phyloP scores from a whole-genome alignment of 2,113 vertebrate genomes.

The Speoplatyrhinus poulsoni region DNA sequence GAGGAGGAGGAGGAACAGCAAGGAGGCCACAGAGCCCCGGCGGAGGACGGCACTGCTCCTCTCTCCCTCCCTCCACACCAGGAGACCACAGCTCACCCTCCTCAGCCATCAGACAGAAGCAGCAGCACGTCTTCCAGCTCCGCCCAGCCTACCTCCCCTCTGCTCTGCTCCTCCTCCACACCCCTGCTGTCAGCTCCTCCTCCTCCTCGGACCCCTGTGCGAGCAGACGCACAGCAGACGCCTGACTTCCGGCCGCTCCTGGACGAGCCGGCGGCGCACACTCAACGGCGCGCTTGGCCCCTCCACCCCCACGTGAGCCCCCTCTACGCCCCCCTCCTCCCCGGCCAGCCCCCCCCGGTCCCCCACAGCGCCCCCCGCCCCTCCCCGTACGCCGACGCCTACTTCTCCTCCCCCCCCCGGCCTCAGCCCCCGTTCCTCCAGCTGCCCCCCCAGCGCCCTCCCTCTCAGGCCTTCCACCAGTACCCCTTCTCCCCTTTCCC shows the following conservation, averaged over 20 bases:
- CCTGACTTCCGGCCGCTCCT: constrained; percentile 27
- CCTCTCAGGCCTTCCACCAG: constrained; percentile 32
- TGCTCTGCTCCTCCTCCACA: constrained; percentile 55
- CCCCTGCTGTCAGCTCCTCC: not conserved
- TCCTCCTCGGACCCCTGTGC: not conserved
- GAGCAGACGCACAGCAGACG: constrained; percentile 15
- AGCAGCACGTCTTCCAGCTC: constrained; percentile 41
- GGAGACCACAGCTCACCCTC: constrained; percentile 46
- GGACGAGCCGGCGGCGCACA: not conserved
- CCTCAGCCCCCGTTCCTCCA: constrained; percentile 37
- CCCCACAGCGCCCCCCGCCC: constrained; percentile 36
- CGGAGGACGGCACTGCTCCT: not conserved
- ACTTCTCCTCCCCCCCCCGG: constrained; percentile 26
- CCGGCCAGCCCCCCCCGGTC: constrained; percentile 1
- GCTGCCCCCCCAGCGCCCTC: constrained; percentile 40
- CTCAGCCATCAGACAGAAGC: constrained; percentile 26
- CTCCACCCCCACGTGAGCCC: constrained; percentile 46
- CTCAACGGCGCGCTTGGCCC: constrained; percentile 15
- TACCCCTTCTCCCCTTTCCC: constrained; percentile 18
- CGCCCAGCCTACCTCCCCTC: not conserved
- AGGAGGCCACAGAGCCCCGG: constrained; percentile 33
- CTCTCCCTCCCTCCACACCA: constrained; percentile 39
- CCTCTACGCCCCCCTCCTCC: constrained; percentile 16
- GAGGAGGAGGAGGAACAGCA: constrained; percentile 12
- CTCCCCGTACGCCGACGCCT: constrained; percentile 51